A percentile compares a stretch with the other conserved stretches of the same genome.
phyloP scores from a whole-genome alignment of 2,113 vertebrate species.

The Trochalopteron elliotii region DNA sequence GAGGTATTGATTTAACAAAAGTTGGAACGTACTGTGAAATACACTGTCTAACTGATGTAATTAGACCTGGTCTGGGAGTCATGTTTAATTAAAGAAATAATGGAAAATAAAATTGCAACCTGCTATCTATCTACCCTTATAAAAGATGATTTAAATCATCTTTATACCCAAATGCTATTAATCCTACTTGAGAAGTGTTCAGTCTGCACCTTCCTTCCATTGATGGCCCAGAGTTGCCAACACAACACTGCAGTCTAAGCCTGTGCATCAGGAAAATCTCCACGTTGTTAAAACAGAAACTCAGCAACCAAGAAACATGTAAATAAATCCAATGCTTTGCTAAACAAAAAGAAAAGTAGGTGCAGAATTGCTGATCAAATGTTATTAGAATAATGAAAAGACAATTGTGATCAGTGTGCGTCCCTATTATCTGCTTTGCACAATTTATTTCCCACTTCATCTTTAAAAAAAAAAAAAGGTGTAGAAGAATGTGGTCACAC shows the following conservation, averaged over 20 bases:
- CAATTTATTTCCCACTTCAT: background rate
- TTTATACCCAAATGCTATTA: background rate
- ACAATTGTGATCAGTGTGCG: background rate
- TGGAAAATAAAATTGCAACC: background rate
- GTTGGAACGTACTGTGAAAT: background rate
- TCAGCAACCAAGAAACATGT: background rate
- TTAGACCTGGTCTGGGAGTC: background rate
- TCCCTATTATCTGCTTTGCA: background rate
- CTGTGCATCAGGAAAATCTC: background rate
- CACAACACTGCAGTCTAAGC: background rate
- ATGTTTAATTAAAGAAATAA: background rate
- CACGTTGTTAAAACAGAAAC: background rate
- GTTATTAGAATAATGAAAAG: background rate
- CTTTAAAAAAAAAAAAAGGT: background rate
- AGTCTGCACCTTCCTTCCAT: background rate
- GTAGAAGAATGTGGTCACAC: rapidly evolving
- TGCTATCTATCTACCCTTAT: background rate
- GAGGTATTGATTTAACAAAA: background rate
- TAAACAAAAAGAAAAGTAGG: background rate
- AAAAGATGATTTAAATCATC: constrained; percentile 1
- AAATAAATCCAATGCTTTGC: background rate
- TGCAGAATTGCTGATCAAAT: background rate
- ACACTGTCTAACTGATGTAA: background rate
- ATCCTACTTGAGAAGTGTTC: background rate
- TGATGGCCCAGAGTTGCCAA: background rate